Conservation (phyloP, 2,113 vertebrate species). For the Pterocles burchelli region DNA sequence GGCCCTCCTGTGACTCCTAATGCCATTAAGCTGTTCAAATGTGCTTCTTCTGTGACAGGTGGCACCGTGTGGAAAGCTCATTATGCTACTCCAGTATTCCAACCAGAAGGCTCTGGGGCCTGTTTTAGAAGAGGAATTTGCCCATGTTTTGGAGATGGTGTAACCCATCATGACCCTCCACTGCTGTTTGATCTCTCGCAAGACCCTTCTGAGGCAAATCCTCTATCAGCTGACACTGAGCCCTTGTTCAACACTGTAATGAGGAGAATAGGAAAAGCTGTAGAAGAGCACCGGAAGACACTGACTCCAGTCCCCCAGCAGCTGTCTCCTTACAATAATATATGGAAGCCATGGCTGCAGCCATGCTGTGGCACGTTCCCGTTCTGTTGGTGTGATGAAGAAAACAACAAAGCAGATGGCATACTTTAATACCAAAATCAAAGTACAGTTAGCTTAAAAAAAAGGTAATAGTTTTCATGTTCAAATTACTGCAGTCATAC, state of each 20-base stretch:
- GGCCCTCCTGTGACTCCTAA: neutral
- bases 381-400: constrained; percentile 79
- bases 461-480: neutral
- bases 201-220: constrained; percentile 82
- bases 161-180: constrained; percentile 78
- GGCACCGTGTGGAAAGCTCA: constrained; percentile 84
- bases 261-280: constrained; percentile 61
- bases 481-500: neutral
- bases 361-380: constrained; percentile 89
- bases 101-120: constrained; percentile 72
- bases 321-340: constrained; percentile 69
- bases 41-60: constrained; percentile 67
- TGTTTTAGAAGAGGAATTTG: constrained; percentile 78
- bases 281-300: constrained; percentile 67
- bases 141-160: constrained; percentile 63
- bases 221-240: constrained; percentile 69
- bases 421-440: neutral
- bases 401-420: neutral
- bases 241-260: constrained; percentile 66
- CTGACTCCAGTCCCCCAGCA: constrained; percentile 73
- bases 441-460: neutral
- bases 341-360: constrained; percentile 88
- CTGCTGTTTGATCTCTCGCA: constrained; percentile 80
- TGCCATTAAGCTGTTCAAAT: neutral
- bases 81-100: constrained; percentile 83